Base-by-base conservation (phyloP, 2,888 invertebrate genomes). In the Scaptomyza flava region DNA sequence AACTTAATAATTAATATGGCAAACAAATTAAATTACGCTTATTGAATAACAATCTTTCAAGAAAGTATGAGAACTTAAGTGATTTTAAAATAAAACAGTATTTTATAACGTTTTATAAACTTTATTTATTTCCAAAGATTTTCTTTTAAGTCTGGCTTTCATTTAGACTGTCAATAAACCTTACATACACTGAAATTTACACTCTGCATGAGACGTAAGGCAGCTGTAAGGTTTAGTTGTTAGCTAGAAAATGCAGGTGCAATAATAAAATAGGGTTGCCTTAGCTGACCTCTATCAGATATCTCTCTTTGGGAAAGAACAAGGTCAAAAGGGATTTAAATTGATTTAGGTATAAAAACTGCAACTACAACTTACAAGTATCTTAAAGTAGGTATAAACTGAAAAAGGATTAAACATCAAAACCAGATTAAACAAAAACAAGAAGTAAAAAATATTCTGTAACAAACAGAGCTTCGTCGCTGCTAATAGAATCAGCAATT, bases 401-500 rank as follows among this genome's bases (percentile, higher is more conserved):
- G 0, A 3, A 8, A 14, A 38, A 3, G 14, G 7, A 38, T 8
- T 14, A n/a, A 6, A n/a, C 6, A 3, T 38, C 1, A 8, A 8
- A 8, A 3, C n/a, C 2, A 36, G n/a, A n/a, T 36, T 36, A 7
- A n/a, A 36, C 6, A 43, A 42, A 50, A 59, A 43, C 5, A 30
- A 17, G 12, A 36, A 38, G 6, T 38, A 38, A 12, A 14, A 60
- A 27, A 27, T 27, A 17, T 60, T 38, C 2, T 7, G 23, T 11
- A 41, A 41, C 41, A 38, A 12, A 23, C 17, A 36, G 23, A 20
- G 20, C 42, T 45, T 57, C 48, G 41, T 20, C 31, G 23, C 38
- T 14, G 71, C 62, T 75, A 75, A 57, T 65, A 61, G 50, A 71
- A 62, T 41, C 62, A 48, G 9, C 56, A 54, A 72, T 77, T 67